Base-by-base conservation (phyloP, 2,113 vertebrate species). In the Rhegmatorhina hoffmannsi region DNA sequence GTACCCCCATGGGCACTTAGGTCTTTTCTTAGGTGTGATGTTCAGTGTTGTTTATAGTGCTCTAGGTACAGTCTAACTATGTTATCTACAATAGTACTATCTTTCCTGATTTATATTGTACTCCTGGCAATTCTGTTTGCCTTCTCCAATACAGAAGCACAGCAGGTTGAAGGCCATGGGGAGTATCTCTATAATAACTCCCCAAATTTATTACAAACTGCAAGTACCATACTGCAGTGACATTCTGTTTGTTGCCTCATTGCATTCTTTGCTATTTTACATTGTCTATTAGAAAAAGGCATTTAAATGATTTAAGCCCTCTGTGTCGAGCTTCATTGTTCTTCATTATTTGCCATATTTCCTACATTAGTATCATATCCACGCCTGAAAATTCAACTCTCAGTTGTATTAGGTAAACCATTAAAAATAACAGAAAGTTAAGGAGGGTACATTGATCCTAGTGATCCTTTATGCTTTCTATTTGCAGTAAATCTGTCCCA, bases 21-120 rank as follows among this genome's bases (percentile, higher is more conserved):
- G 73, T 96, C 75, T 97, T 96, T 97, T 83, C 93, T 96, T 91
- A 96, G 90, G 49, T 93, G 92, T 89, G 85, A 91, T 90, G 52
- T 82, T 85, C 53, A 75, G 53, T 76, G 52, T 96, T 84, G 94
- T 97, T 98, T 97, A 97, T 95, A 70, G 91, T 73, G 94, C 92
- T 96, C 94, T 83, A 86, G 93, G 91, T 95, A 60, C 86, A 84
- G 68, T 82, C 90, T 96, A 97, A 96, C 91, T 95, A 87, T 72
- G 94, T 97, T 84, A 94, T 94, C 96, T 92, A 97, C 74, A 97
- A 93, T 95, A 97, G 95, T 78, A 66, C 66, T 88, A 94, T 97
- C 74, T 97, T 84, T 70, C 87, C 92, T 96, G 91, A 96, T 97
- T 97, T 97, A 97, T 94, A 90, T 31, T 81, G 31, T 73, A 84